Percentiles rank a stretch among this genome's conserved stretches.
Conservation (phyloP, 2,113 vertebrate genomes). For the Thunnus maccoyii region DNA sequence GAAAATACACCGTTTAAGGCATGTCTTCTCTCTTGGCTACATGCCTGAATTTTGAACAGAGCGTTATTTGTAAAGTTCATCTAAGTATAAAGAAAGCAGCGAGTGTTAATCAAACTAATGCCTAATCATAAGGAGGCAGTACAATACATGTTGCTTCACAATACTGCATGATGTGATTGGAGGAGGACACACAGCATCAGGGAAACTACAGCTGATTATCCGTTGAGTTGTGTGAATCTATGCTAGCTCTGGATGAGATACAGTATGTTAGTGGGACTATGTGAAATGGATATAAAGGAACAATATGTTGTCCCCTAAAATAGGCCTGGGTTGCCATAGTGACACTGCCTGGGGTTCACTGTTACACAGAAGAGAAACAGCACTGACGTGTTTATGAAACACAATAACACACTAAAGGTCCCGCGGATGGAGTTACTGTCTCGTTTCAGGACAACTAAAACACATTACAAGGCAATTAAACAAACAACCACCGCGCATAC, state of each 20-base stretch:
- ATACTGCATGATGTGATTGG: slow-evolving; percentile 16
- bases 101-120: slow-evolving; percentile 30
- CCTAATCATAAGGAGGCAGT: slow-evolving; percentile 11
- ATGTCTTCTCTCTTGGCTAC: neutral
- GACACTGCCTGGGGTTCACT: slow-evolving; percentile 47
- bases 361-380: slow-evolving; percentile 37
- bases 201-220: slow-evolving; percentile 27
- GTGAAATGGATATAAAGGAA: slow-evolving; percentile 49
- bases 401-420: slow-evolving; percentile 45
- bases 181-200: slow-evolving; percentile 21
- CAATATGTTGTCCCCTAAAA: slow-evolving; percentile 51
- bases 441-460: slow-evolving; percentile 33
- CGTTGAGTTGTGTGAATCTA: slow-evolving; percentile 2
- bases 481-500: slow-evolving; percentile 20
- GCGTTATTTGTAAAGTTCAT: slow-evolving; percentile 7
- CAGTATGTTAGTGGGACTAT: slow-evolving; percentile 21
- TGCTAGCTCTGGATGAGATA: neutral
- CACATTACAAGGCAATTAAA: slow-evolving; percentile 48
- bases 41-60: slow-evolving; percentile 8
- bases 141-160: slow-evolving; percentile 32
- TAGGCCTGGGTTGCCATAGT: slow-evolving; percentile 61
- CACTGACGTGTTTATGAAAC: slow-evolving; percentile 65
- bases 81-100: slow-evolving; percentile 52
- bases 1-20: slow-evolving; percentile 37
- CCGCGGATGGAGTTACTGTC: slow-evolving; percentile 30